Base-by-base conservation (phyloP, 1,140 invertebrate genomes). In the Bombus superbus region DNA sequence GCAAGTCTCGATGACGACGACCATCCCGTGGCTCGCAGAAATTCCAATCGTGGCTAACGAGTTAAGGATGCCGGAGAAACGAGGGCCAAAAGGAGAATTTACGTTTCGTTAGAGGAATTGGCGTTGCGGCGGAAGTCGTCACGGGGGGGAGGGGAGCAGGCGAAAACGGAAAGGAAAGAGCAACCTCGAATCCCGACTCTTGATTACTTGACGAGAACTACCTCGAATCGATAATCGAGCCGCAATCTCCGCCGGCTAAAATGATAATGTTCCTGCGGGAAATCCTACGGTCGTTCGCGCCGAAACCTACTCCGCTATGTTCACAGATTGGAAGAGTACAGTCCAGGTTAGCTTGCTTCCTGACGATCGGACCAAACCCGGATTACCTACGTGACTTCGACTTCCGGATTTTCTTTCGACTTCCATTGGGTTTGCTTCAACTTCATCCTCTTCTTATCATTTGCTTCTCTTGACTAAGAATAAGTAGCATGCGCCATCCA, bases 141-240 rank as follows among this genome's bases (percentile, higher is more conserved):
- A 32, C 3, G 13, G 38, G 47, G 32, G 32, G 47, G 13, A 28
- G 59, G 32, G 32, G 47, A 53, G 68, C 62, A 28, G 66, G 68
- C 32, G 71, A 47, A 78, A 62, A 47, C 44, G 40, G 53, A 35
- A 25, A 32, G 72, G 42, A 62, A 38, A 38, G 69, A 75, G 75
- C 62, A 69, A 76, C 71, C 32, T 32, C 32, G 72, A 79, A 77
- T 81, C 66, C 68, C 47, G 76, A 77, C 75, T 79, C 62, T 83
- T 89, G 88, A 89, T 89, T 89, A 89, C 88, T 89, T 75, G 87
- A 89, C 87, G 88, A 89, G 87, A 75, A 59, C 72, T 73, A 80
- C 68, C 69, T 86, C 87, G 69, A 88, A 89, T 89, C 88, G 87
- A 89, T 89, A 89, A 89, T 89, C 83, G 86, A 74, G 72, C 79